Evolutionary conservation across 2,797 vertebrate genomes (phyloP).

Genomic region (Pangasius krempfi): DNA sequence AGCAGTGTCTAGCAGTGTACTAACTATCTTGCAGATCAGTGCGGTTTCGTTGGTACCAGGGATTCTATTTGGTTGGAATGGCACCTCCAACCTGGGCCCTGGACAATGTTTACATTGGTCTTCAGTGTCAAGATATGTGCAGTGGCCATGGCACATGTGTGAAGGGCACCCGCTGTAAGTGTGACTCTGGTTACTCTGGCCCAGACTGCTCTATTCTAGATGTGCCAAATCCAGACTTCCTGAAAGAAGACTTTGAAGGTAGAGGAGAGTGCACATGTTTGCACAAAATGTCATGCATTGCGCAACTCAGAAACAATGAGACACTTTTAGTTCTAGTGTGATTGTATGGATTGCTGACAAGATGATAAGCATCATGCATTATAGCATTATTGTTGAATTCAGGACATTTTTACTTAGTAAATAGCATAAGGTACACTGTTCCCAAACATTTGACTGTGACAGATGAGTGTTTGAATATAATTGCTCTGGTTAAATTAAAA

Average conservation of each 20-base stretch:
- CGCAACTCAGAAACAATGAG: background rate
- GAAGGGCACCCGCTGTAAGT: constrained; percentile 88
- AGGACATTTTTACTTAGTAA: background rate
- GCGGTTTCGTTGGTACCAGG: constrained; percentile 97
- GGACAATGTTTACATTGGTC: constrained; percentile 93
- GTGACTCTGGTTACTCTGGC: constrained; percentile 89
- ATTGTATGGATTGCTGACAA: background rate
- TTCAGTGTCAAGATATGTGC: constrained; percentile 97
- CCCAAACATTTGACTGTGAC: background rate
- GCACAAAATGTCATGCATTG: background rate
- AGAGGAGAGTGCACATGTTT: background rate
- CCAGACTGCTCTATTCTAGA: constrained; percentile 88
- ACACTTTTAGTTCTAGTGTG: background rate
- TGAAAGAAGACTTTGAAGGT: constrained; percentile 99
- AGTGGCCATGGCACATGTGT: constrained; percentile 90
- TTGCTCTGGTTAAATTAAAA: background rate
- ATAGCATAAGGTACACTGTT: background rate
- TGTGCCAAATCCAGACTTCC: constrained; percentile 91
- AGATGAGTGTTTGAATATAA: background rate
- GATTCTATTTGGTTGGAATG: constrained; percentile 87
- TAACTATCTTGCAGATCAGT: constrained; percentile 74
- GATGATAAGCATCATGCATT: background rate
- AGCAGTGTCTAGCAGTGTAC: background rate
- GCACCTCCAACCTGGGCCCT: constrained; percentile 94
- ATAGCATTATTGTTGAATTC: background rate